A percentile compares a stretch with the other conserved stretches of the same genome.
Conservation (phyloP, 2,797 vertebrate species). For the Pampus argenteus region DNA sequence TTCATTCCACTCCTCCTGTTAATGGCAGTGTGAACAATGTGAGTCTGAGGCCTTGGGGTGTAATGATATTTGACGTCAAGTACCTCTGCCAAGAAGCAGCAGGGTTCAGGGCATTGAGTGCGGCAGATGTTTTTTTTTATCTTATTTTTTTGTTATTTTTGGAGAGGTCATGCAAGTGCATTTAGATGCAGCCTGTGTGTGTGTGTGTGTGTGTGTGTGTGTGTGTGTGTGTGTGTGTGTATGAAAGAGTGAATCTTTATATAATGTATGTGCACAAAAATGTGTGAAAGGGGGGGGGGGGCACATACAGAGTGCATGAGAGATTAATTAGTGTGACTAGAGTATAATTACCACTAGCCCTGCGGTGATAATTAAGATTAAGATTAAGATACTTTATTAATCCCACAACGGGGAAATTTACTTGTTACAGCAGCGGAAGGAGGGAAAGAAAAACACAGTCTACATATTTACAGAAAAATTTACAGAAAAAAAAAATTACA, state of each 20-base stretch:
- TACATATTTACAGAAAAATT: too few species aligned
- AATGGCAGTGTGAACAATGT: constrained; percentile 71
- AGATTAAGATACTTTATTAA: too few species aligned
- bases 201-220: neutral
- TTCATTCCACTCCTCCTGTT: constrained; percentile 29
- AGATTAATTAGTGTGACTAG: constrained; percentile 76
- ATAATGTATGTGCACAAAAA: constrained; percentile 33
- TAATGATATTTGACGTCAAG: constrained; percentile 44
- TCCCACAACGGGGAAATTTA: too few species aligned
- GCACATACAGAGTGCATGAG: constrained; percentile 44
- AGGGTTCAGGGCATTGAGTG: constrained; percentile 39
- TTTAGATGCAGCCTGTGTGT: neutral
- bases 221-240: neutral
- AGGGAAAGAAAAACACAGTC: too few species aligned
- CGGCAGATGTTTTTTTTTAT: constrained; percentile 55
- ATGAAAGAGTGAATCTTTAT: constrained; percentile 39
- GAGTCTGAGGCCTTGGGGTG: constrained; percentile 42
- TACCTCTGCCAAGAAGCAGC: constrained; percentile 46
- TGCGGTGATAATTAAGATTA: constrained; percentile 69
- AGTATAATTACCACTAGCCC: constrained; percentile 73
- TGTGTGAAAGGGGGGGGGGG: constrained; percentile 47
- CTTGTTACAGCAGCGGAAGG: too few species aligned
- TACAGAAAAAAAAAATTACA: too few species aligned
- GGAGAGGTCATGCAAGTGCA: constrained; percentile 46
- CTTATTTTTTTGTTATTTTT: constrained; percentile 55